Conservation (phyloP, 2,888 invertebrate species). For the Ceramica pisi region DNA sequence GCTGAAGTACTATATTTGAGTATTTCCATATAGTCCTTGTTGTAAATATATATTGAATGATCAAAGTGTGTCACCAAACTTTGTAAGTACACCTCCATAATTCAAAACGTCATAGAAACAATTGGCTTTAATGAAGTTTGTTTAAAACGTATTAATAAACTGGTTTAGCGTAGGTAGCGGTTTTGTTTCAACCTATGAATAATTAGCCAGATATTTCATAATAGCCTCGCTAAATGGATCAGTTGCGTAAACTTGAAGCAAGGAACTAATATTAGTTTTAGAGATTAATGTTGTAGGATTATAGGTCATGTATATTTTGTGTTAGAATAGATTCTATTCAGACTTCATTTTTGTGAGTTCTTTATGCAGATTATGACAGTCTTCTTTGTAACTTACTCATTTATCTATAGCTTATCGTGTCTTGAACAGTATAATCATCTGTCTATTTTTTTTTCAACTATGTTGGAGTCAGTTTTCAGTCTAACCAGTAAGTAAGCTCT, state of each 20-base stretch:
- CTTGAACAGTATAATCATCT: too few relatives aligned
- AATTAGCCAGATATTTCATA: constrained; percentile 49
- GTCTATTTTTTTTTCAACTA: too few relatives aligned
- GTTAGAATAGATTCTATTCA: background rate
- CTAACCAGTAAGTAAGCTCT: too few relatives aligned
- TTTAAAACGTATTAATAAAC: constrained; percentile 62
- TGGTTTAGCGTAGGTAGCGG: constrained; percentile 60
- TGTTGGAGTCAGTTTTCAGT: too few relatives aligned
- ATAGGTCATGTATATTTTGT: background rate
- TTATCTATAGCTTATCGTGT: too few relatives aligned
- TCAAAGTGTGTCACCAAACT: constrained; percentile 11
- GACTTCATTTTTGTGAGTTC: background rate
- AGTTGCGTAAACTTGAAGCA: constrained; percentile 30
- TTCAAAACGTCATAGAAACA: constrained; percentile 46
- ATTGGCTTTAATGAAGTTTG: constrained; percentile 55
- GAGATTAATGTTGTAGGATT: background rate
- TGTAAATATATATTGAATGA: background rate
- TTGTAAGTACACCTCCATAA: constrained; percentile 24
- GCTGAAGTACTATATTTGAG: too few relatives aligned
- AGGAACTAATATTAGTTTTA: constrained; percentile 8
- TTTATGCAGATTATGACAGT: background rate
- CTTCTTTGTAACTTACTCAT: too few relatives aligned
- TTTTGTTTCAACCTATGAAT: constrained; percentile 58
- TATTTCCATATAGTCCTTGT: too few relatives aligned
- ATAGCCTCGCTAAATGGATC: constrained; percentile 34